Conservation (phyloP, 2,113 vertebrate genomes). For the Myodes glareolus region DNA sequence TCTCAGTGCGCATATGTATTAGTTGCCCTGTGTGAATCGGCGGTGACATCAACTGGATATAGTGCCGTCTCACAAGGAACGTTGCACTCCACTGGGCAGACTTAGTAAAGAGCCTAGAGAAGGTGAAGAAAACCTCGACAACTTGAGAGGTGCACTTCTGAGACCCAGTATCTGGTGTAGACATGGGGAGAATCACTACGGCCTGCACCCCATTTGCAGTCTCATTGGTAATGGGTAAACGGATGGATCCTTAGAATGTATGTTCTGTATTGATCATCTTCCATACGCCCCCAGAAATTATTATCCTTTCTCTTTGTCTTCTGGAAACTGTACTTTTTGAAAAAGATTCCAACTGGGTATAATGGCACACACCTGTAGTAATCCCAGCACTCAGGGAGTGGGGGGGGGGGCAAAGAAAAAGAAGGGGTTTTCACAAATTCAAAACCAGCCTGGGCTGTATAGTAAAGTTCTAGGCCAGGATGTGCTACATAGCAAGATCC, state of each 20-base stretch:
- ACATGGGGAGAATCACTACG: not conserved
- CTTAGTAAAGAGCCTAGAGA: not conserved
- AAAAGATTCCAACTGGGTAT: not conserved
- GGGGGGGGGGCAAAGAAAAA: too few species aligned
- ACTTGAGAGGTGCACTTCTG: not conserved
- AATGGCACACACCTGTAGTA: not conserved
- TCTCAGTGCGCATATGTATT: fast-evolving
- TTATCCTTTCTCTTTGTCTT: not conserved
- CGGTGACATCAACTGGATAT: not conserved
- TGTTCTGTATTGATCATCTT: not conserved
- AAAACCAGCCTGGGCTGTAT: not conserved
- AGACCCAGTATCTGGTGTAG: not conserved
- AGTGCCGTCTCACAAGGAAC: not conserved
- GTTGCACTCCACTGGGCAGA: not conserved
- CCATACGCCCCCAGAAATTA: not conserved
- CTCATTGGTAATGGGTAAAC: not conserved
- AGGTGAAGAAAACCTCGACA: not conserved
- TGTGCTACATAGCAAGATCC: not conserved
- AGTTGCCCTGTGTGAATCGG: not conserved
- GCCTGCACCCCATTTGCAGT: not conserved
- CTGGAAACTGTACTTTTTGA: slow-evolving; percentile 14
- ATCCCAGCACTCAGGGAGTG: not conserved
- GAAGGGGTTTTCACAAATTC: not conserved
- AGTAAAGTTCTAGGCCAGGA: not conserved
- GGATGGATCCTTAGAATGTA: not conserved